Percentiles rank a stretch among this genome's conserved stretches.
Conservation (phyloP, 2,797 vertebrate species). For the Heterohyrax brucei region DNA sequence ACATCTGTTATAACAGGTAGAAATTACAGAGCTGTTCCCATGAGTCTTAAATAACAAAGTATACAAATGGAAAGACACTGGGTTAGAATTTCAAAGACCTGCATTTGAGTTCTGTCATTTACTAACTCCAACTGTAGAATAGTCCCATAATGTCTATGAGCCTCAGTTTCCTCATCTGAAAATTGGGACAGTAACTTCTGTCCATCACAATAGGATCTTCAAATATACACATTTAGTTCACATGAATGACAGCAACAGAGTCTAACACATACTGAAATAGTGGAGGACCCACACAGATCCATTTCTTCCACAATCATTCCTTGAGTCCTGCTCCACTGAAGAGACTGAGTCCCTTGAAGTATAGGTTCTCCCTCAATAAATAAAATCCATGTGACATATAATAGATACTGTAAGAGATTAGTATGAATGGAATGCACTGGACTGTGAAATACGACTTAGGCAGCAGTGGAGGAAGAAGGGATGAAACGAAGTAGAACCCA, state of each 20-base stretch:
- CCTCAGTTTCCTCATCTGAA: constrained; percentile 6
- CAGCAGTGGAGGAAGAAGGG: background rate
- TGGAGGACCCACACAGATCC: background rate
- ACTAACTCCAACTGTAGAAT: background rate
- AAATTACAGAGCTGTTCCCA: background rate
- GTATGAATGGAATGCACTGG: background rate
- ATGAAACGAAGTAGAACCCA: background rate
- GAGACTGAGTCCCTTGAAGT: constrained; percentile 4
- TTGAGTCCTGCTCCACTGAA: background rate
- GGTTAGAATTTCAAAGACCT: background rate
- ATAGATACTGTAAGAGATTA: background rate
- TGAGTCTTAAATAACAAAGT: background rate
- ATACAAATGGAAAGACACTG: background rate
- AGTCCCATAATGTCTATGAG: background rate
- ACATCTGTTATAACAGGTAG: background rate
- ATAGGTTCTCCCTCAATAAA: background rate
- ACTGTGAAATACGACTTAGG: background rate
- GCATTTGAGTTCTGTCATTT: background rate
- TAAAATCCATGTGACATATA: background rate
- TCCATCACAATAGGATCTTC: background rate
- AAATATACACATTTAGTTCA: background rate
- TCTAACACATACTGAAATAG: background rate
- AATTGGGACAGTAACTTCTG: background rate
- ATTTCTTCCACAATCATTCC: background rate
- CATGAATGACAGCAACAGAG: background rate